Base-by-base conservation (phyloP, 1,140 invertebrate species). In the Drosophila baimaii region DNA sequence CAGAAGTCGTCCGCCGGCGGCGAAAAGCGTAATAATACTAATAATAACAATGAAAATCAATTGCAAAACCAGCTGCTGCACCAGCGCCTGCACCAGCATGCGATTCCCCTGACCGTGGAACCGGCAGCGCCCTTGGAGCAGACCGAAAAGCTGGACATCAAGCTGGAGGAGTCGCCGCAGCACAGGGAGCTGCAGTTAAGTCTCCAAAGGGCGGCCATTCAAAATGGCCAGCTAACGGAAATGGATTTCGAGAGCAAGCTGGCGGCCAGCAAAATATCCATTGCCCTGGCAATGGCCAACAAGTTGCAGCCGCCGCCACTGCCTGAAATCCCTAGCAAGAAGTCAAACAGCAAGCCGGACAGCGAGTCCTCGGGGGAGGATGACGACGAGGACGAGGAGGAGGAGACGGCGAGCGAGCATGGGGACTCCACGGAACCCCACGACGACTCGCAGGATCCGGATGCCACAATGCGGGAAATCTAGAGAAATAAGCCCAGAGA, bases 161-260 rank as follows among this genome's bases (percentile, higher is more conserved):
- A 91, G 52, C 55, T 85, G 49, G 90, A 91, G 37, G 90, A 91
- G 47, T 91, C 90, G 6, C 90, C 90, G 37, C 83, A 77, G 62
- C 90, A 88, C 69, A 69, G 83, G 23, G 83, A 88, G 41, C 46
- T 88, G 8, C 83, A 86, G 77, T 33, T 91, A 39, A 80, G 83
- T 10, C 44, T 91, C 57, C 79, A 90, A 35, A 63, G 90, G 2
- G 74, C 63, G 19, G 68, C 63, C 77, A 55, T 55, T 51, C 76
- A 39, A 37, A 64, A 64, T 41, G 61, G 31, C 10, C 74, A 54
- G 23, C 68, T 82, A 2, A 58, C 64, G 23, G 84, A 90, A 62
- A 88, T 90, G 82, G 91, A 92, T 61, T 91, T 91, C 21, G 91
- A 92, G 59, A 90, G 91, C 58, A 91, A 89, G 69, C 55, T 91